phyloP scores from a whole-genome alignment of 2,113 vertebrate species.

The Craseonycteris thonglongyai region DNA sequence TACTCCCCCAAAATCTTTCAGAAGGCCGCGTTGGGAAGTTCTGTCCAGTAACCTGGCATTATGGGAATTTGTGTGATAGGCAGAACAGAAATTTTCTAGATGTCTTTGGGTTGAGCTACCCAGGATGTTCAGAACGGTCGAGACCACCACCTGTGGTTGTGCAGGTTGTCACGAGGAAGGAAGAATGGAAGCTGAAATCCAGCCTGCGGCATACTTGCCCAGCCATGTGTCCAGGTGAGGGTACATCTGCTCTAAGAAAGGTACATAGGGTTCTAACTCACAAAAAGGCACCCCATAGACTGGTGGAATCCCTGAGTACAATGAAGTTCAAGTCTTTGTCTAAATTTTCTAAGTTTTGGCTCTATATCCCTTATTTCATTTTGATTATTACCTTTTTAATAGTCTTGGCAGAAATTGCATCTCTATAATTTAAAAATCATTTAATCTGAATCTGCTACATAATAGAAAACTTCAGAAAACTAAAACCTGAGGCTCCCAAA shows the following conservation, averaged over 20 bases:
- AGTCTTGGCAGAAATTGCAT: not conserved
- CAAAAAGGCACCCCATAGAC: not conserved
- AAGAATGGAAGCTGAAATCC: not conserved
- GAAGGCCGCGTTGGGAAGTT: not conserved
- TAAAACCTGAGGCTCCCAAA: not conserved
- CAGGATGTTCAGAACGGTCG: not conserved
- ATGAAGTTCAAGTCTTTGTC: not conserved
- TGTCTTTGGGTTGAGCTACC: not conserved
- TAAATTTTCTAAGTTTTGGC: not conserved
- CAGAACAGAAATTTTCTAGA: not conserved
- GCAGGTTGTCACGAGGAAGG: not conserved
- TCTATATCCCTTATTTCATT: not conserved
- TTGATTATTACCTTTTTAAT: conserved; percentile 35
- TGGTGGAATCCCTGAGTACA: not conserved
- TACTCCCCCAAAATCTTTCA: not conserved
- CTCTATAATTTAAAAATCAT: not conserved
- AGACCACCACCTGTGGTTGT: not conserved
- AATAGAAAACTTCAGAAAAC: conserved; percentile 37
- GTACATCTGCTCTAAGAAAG: not conserved
- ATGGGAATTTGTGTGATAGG: not conserved
- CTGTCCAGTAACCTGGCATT: not conserved
- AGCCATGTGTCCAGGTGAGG: not conserved
- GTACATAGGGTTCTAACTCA: not conserved
- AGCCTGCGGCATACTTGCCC: not conserved
- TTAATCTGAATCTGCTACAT: not conserved